Evolutionary conservation across 2,888 invertebrate species (phyloP).

Genomic region (Cataglyphis livida): DNA sequence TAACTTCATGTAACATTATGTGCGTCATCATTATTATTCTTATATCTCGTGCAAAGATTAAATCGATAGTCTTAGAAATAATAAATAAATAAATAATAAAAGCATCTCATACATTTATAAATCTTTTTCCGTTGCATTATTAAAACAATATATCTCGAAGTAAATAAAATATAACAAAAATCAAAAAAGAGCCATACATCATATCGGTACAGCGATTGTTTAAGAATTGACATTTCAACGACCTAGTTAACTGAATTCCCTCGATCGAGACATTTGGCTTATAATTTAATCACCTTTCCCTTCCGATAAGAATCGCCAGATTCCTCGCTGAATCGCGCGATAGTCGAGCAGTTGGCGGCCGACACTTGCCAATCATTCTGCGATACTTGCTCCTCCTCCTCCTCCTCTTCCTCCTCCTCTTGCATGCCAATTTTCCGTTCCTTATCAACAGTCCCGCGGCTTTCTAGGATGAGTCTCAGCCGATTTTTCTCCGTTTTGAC

Average conservation of each 20-base stretch:
- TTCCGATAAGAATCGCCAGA: constrained; percentile 44
- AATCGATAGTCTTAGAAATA: not conserved
- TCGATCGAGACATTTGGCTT: not conserved
- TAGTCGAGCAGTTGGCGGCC: constrained; percentile 31
- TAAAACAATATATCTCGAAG: not conserved
- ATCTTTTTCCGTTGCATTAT: not conserved
- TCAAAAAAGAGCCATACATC: not conserved
- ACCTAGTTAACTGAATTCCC: not conserved
- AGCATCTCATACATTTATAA: not conserved
- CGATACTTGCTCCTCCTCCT: constrained; percentile 39
- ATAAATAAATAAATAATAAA: not conserved
- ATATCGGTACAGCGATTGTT: not conserved
- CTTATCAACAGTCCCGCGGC: constrained; percentile 68
- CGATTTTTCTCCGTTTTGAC: constrained; percentile 83
- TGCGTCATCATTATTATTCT: not conserved
- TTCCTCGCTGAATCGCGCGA: constrained; percentile 35
- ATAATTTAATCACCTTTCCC: constrained; percentile 65
- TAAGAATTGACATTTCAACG: constrained; percentile 10
- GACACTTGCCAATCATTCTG: constrained; percentile 47
- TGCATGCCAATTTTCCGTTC: constrained; percentile 69
- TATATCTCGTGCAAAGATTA: not conserved
- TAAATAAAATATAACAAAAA: not conserved
- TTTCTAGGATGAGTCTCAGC: constrained; percentile 79
- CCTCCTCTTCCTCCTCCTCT: constrained; percentile 40
- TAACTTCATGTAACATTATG: not conserved